A percentile compares a stretch with the other conserved stretches of the same genome.
Conservation (phyloP, 2,888 invertebrate genomes). For the Syrista parreyssii region DNA sequence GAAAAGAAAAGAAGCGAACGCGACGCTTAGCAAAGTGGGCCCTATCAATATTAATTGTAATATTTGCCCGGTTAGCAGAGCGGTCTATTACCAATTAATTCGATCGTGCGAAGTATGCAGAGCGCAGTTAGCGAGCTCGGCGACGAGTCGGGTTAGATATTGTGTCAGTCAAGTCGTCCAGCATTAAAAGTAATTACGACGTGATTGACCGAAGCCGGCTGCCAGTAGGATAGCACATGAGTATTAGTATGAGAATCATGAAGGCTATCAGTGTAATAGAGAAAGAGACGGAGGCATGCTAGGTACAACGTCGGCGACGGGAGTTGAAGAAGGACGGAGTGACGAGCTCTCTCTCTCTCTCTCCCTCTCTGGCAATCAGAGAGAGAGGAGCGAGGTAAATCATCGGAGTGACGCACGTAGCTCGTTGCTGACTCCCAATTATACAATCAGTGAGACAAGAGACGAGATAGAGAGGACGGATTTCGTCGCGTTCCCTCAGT, state of each 20-base stretch:
- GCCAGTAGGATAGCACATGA: slow-evolving; percentile 48
- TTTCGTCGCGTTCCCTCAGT: slow-evolving; percentile 13
- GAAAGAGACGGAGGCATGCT: not conserved
- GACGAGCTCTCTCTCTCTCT: not conserved
- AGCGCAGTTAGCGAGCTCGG: slow-evolving; percentile 48
- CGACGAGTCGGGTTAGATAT: slow-evolving; percentile 57
- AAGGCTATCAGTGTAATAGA: not conserved
- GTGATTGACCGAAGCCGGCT: slow-evolving; percentile 63
- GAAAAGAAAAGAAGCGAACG: not conserved
- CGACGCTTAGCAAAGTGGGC: slow-evolving; percentile 45
- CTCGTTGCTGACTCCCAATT: slow-evolving; percentile 65
- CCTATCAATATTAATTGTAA: slow-evolving; percentile 62
- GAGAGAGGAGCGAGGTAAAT: slow-evolving; percentile 52
- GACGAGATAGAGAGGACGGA: slow-evolving; percentile 19
- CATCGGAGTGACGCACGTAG: slow-evolving; percentile 65
- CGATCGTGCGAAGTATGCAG: slow-evolving; percentile 64
- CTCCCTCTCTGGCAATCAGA: not conserved
- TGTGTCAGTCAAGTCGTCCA: slow-evolving; percentile 64
- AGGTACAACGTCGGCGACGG: not conserved
- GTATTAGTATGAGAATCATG: not conserved
- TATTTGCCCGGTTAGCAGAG: slow-evolving; percentile 52
- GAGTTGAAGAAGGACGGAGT: not conserved
- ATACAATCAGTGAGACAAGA: slow-evolving; percentile 59
- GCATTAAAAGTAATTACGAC: slow-evolving; percentile 66
- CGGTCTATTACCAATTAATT: slow-evolving; percentile 65